These are phyloP conservation scores for Cheilosia pagana DNA, from an alignment of 2,888 invertebrate species.

Conservation along the genomic window DNA sequence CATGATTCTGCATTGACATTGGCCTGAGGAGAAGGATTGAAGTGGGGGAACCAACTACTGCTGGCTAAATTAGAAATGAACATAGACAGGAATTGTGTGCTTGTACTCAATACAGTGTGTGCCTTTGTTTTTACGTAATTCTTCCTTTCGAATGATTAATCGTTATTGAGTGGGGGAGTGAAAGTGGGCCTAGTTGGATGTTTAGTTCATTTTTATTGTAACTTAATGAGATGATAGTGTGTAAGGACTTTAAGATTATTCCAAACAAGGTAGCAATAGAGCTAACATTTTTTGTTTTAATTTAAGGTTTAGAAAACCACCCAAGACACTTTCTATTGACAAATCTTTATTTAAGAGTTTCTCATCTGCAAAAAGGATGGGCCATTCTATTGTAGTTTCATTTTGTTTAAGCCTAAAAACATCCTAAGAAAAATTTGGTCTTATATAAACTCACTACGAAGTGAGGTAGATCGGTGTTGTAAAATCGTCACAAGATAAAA, in stretches of 20 bases:
- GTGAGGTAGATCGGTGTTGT: too few species aligned
- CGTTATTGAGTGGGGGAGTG: conserved; percentile 68
- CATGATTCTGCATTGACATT: conserved; percentile 65
- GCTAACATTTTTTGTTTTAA: too few species aligned
- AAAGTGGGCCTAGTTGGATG: conserved; percentile 48
- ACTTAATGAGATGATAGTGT: conserved; percentile 20
- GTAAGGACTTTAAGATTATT: background rate
- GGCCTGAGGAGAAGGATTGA: conserved; percentile 57
- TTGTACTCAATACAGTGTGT: conserved; percentile 47
- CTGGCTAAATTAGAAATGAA: conserved; percentile 71
- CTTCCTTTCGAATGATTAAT: conserved; percentile 72
- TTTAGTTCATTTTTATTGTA: conserved; percentile 35
- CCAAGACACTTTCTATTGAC: too few species aligned
- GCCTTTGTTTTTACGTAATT: conserved; percentile 71
- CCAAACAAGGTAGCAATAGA: too few species aligned
- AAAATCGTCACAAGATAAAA: too few species aligned
- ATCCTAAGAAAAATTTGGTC: too few species aligned
- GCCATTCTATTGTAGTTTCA: too few species aligned
- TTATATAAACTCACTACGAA: too few species aligned
- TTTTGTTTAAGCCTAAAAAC: too few species aligned
- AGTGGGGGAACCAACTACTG: conserved; percentile 37
- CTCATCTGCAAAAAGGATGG: too few species aligned
- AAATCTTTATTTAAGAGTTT: too few species aligned
- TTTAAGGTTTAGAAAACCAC: too few species aligned
- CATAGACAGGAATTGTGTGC: conserved; percentile 53